Percentiles rank a stretch among this genome's conserved stretches.
Conservation (phyloP, 2,888 invertebrate species). For the Pandemis cinnamomeana region DNA sequence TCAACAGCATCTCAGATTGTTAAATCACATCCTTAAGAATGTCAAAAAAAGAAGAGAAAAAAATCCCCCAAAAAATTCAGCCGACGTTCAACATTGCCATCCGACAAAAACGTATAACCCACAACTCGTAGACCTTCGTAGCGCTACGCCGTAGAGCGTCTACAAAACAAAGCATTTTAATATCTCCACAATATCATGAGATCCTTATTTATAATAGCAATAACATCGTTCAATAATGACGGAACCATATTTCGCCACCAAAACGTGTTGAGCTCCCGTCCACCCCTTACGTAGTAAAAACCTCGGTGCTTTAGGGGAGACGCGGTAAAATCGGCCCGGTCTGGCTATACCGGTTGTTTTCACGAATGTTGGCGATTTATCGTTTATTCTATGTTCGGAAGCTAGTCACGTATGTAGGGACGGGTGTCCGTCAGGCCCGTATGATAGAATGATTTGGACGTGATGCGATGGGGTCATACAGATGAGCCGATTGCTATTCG, state of each 20-base stretch:
- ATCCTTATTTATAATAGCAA: conserved; percentile 80
- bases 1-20: too few species aligned
- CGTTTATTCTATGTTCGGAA: conserved; percentile 67
- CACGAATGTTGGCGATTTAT: conserved; percentile 70
- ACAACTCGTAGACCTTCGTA: conserved; percentile 34
- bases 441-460: conserved; percentile 78
- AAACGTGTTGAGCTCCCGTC: conserved; percentile 41
- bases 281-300: conserved; percentile 6
- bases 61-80: neutral
- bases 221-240: conserved; percentile 81
- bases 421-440: conserved; percentile 73
- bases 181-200: conserved; percentile 76
- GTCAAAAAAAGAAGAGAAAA: neutral
- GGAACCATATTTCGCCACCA: conserved; percentile 62
- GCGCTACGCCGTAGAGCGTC: conserved; percentile 51
- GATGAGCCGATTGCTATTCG: conserved; percentile 40
- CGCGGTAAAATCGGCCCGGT: conserved; percentile 43
- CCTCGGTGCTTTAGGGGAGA: neutral
- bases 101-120: neutral
- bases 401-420: conserved; percentile 74
- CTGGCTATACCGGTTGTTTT: conserved; percentile 53
- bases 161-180: conserved; percentile 76
- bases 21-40: too few species aligned
- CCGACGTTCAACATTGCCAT: neutral
- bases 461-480: conserved; percentile 63